Percentiles rank a stretch among this genome's conserved stretches.
phyloP scores from a whole-genome alignment of 2,797 vertebrate genomes.

The Iguana delicatissima region DNA sequence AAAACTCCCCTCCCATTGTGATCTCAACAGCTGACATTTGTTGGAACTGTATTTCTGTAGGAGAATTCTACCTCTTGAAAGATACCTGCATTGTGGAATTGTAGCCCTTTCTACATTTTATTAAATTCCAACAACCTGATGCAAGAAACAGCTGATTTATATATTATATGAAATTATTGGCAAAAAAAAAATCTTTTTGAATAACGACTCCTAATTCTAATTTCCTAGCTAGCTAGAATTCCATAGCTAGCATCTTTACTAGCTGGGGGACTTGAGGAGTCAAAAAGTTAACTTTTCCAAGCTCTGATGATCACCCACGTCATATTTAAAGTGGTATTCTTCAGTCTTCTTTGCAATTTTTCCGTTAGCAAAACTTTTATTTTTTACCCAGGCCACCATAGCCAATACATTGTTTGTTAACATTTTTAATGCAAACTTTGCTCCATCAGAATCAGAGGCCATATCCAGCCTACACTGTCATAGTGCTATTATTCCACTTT shows the following conservation, averaged over 20 bases:
- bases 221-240: too few species aligned
- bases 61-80: slow-evolving; percentile 1
- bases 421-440: neutral
- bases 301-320: neutral
- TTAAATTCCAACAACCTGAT: neutral
- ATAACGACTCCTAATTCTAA: too few species aligned
- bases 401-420: neutral
- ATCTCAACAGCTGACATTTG: neutral
- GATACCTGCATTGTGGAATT: neutral
- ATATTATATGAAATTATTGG: neutral
- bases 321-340: neutral
- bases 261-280: too few species aligned
- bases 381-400: neutral
- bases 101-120: neutral
- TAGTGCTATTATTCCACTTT: too few species aligned
- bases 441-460: neutral
- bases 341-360: neutral
- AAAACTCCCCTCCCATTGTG: neutral
- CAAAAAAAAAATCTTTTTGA: too few species aligned
- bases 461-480: too few species aligned
- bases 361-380: neutral
- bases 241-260: too few species aligned
- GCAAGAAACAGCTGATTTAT: neutral
- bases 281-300: too few species aligned
- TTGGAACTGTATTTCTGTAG: neutral